phyloP scores from a whole-genome alignment of 2,888 invertebrate species.

The Cheilosia pagana region DNA sequence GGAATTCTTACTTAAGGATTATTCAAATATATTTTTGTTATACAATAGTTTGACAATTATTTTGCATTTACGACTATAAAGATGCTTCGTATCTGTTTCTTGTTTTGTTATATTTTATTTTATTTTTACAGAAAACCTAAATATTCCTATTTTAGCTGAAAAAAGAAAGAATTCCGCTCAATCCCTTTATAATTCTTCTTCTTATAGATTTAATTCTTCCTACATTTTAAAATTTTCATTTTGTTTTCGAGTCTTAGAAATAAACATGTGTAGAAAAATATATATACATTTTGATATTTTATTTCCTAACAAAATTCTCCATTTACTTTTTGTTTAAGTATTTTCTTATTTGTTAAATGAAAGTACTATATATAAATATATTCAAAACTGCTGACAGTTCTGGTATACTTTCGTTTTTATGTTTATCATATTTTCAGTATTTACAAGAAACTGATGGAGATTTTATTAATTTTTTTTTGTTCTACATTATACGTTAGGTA shows the following conservation, averaged over 20 bases:
- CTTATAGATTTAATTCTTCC: constrained; percentile 57
- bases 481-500: constrained; percentile 56
- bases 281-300: constrained; percentile 71
- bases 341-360: constrained; percentile 42
- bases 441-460: constrained; percentile 59
- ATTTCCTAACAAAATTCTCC: constrained; percentile 43
- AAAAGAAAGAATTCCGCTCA: constrained; percentile 63
- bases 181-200: constrained; percentile 55
- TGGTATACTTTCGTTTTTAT: constrained; percentile 52
- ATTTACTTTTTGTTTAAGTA: constrained; percentile 42
- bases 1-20: constrained; percentile 57
- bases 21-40: constrained; percentile 61
- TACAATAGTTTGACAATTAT: constrained; percentile 69
- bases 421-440: constrained; percentile 55
- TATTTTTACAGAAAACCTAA: constrained; percentile 61
- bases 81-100: constrained; percentile 35
- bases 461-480: constrained; percentile 29
- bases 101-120: neutral
- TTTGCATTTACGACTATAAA: constrained; percentile 53
- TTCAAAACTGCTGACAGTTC: constrained; percentile 61
- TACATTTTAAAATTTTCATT: constrained; percentile 52
- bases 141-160: constrained; percentile 53
- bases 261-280: constrained; percentile 74
- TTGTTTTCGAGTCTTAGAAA: constrained; percentile 64
- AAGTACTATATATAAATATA: constrained; percentile 37